A percentile compares a stretch with the other conserved stretches of the same genome.
phyloP scores from a whole-genome alignment of 2,797 vertebrate genomes.

The Pipistrellus pipistrellus region DNA sequence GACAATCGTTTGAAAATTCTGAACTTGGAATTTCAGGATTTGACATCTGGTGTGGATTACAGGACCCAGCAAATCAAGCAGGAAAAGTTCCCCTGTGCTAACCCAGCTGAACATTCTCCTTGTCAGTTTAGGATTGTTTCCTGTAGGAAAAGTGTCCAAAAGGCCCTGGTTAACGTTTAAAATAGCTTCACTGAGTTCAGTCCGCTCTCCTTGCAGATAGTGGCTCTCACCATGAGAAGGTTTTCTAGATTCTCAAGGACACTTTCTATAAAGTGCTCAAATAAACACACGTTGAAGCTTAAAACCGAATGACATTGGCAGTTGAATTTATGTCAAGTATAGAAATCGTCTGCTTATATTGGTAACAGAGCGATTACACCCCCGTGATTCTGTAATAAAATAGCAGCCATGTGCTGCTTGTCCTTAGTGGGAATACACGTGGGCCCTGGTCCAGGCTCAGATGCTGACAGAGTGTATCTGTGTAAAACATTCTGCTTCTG shows the following conservation, averaged over 20 bases:
- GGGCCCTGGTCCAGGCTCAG: not conserved
- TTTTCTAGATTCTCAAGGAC: slow-evolving; percentile 7
- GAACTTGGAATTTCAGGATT: slow-evolving; percentile 33
- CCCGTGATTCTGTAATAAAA: not conserved
- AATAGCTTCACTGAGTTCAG: slow-evolving; percentile 62
- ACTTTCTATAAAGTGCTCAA: not conserved
- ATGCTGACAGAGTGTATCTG: slow-evolving; percentile 19
- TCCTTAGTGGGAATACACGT: not conserved
- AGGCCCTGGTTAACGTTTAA: slow-evolving; percentile 56
- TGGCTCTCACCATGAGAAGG: not conserved
- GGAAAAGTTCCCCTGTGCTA: slow-evolving; percentile 68
- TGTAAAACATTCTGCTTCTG: not conserved
- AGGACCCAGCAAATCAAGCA: slow-evolving; percentile 77
- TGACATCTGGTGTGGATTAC: slow-evolving; percentile 78
- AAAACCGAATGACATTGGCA: not conserved
- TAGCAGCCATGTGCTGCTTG: not conserved
- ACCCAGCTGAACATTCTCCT: slow-evolving; percentile 81
- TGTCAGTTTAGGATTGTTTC: slow-evolving; percentile 83
- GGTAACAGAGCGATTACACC: not conserved
- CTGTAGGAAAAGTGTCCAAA: slow-evolving; percentile 75
- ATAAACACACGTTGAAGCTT: not conserved
- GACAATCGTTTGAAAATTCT: slow-evolving; percentile 65
- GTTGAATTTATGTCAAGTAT: not conserved
- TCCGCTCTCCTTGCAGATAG: slow-evolving; percentile 60
- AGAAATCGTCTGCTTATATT: not conserved